These are phyloP conservation scores for Chromobotia macracanthus DNA, from an alignment of 2,797 vertebrate genomes.

Conservation along the genomic window DNA sequence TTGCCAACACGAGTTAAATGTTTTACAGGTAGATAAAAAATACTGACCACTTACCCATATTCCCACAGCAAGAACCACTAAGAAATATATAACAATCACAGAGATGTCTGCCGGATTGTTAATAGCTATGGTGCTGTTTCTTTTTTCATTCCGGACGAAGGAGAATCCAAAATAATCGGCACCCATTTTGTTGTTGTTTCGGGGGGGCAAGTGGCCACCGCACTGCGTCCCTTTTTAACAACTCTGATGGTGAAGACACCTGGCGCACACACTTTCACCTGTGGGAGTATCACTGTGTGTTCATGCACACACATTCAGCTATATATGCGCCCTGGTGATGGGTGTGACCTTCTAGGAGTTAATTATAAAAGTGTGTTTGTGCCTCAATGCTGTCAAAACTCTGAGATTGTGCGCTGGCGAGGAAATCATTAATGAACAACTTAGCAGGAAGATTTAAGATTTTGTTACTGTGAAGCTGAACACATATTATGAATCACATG, in stretches of 20 bases:
- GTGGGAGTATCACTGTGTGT: slow-evolving; percentile 21
- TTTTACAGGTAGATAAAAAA: slow-evolving; percentile 15
- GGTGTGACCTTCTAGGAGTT: slow-evolving; percentile 41
- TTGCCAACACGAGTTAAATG: background rate
- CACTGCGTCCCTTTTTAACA: background rate
- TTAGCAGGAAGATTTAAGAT: slow-evolving; percentile 56
- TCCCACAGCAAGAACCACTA: slow-evolving; percentile 91
- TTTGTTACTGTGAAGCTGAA: background rate
- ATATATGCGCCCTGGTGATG: slow-evolving; percentile 14
- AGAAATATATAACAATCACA: slow-evolving; percentile 90
- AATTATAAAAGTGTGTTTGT: slow-evolving; percentile 42
- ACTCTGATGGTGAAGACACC: slow-evolving; percentile 27
- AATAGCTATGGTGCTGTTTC: slow-evolving; percentile 59
- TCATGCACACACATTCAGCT: background rate
- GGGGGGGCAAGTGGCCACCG: background rate
- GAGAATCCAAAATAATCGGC: slow-evolving; percentile 73
- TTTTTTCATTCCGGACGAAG: slow-evolving; percentile 37
- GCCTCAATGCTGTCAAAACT: slow-evolving; percentile 34
- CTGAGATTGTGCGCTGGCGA: slow-evolving; percentile 35
- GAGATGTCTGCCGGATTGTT: slow-evolving; percentile 91
- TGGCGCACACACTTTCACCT: background rate
- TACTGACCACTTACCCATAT: slow-evolving; percentile 84
- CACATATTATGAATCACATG: background rate
- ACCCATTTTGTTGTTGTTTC: slow-evolving; percentile 64
- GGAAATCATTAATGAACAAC: slow-evolving; percentile 70